phyloP scores from a whole-genome alignment of 1,140 invertebrate genomes.

The Andricus grossulariae region DNA sequence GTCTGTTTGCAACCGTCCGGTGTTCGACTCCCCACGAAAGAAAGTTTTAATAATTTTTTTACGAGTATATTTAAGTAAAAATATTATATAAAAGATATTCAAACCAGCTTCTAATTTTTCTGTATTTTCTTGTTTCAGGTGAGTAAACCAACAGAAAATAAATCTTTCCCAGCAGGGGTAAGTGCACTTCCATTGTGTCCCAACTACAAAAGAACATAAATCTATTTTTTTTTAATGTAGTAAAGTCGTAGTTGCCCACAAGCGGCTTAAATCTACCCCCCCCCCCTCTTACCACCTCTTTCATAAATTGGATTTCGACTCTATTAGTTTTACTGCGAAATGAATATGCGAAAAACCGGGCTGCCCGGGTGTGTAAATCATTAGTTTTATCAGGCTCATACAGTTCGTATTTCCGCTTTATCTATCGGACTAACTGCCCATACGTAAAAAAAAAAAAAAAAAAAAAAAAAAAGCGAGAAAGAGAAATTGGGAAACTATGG shows the following conservation, averaged over 20 bases:
- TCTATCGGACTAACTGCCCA: constrained; percentile 66
- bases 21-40: not conserved
- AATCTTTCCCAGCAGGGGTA: no score
- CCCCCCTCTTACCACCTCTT: not conserved
- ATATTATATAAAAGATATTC: no score
- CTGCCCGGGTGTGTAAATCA: constrained; percentile 64
- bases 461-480: constrained; percentile 55
- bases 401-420: constrained; percentile 69
- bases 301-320: constrained; percentile 58
- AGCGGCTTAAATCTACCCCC: no score
- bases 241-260: no score
- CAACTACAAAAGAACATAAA: no score
- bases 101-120: no score
- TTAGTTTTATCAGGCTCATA: constrained; percentile 73
- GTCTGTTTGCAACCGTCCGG: not conserved
- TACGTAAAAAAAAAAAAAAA: constrained; percentile 61
- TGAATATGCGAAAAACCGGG: constrained; percentile 54
- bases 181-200: no score
- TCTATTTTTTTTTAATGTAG: no score
- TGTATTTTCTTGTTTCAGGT: no score
- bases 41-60: no score
- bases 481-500: constrained; percentile 61
- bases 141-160: no score
- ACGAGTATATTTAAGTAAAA: no score
- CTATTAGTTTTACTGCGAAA: constrained; percentile 55